These are phyloP conservation scores for Harpegnathos saltator DNA, from an alignment of 1,140 invertebrate genomes.

Conservation along the genomic window DNA sequence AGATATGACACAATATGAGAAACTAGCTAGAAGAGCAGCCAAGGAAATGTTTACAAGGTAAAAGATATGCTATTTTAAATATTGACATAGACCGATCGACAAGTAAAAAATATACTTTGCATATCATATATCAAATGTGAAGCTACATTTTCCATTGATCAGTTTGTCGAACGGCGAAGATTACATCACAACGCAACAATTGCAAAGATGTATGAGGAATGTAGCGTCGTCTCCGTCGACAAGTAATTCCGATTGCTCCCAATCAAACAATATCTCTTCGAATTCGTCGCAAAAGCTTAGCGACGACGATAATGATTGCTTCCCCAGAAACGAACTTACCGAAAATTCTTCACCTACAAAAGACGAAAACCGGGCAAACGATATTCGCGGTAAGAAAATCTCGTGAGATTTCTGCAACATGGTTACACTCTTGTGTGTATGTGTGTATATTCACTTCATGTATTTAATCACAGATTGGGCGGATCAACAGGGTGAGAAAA, in stretches of 20 bases:
- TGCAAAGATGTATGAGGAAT: slow-evolving; percentile 89
- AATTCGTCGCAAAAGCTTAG: slow-evolving; percentile 75
- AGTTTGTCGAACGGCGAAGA: slow-evolving; percentile 94
- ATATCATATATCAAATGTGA: slow-evolving; percentile 19
- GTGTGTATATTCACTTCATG: neutral
- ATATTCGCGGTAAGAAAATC: slow-evolving; percentile 74
- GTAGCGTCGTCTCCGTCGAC: slow-evolving; percentile 84
- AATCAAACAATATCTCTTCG: slow-evolving; percentile 43
- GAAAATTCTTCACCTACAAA: slow-evolving; percentile 69
- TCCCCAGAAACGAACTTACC: slow-evolving; percentile 76
- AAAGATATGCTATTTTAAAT: slow-evolving; percentile 25
- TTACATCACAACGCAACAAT: slow-evolving; percentile 93
- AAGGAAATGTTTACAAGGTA: slow-evolving; percentile 93
- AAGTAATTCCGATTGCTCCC: slow-evolving; percentile 60
- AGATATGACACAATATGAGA: slow-evolving; percentile 93
- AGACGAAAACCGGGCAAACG: slow-evolving; percentile 70
- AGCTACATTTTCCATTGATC: neutral
- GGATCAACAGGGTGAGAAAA: slow-evolving; percentile 89
- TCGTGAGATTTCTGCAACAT: slow-evolving; percentile 1
- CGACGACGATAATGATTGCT: slow-evolving; percentile 72
- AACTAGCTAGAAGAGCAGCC: slow-evolving; percentile 93
- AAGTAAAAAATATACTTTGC: neutral
- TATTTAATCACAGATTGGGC: slow-evolving; percentile 76
- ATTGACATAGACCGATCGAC: too few relatives aligned
- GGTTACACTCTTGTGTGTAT: neutral